phyloP scores from a whole-genome alignment of 2,113 vertebrate species.

The Meriones unguiculatus region DNA sequence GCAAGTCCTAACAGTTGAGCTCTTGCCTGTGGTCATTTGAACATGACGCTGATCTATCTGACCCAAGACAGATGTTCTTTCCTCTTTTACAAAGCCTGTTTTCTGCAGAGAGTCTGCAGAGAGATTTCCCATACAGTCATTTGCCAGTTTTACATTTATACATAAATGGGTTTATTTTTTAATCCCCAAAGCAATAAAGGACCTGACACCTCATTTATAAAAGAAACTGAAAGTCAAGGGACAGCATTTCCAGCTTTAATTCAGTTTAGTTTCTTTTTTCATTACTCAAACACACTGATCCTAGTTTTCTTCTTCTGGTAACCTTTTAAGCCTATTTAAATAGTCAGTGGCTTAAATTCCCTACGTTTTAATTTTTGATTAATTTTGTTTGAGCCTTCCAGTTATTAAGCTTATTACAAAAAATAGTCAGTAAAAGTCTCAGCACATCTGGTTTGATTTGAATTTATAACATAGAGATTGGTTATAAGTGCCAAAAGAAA shows the following conservation, averaged over 20 bases:
- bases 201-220: slow-evolving; percentile 39
- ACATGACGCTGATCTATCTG: background rate
- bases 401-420: slow-evolving; percentile 62
- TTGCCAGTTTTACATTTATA: slow-evolving; percentile 29
- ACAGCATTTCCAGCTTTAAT: slow-evolving; percentile 2
- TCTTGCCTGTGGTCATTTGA: fast-evolving
- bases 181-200: slow-evolving; percentile 22
- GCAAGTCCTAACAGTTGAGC: background rate
- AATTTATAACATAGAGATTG: background rate
- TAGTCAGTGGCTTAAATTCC: slow-evolving; percentile 64
- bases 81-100: background rate
- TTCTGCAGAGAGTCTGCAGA: background rate
- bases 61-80: background rate
- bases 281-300: slow-evolving; percentile 48
- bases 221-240: slow-evolving; percentile 58
- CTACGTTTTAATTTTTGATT: slow-evolving; percentile 57
- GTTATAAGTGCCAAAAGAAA: background rate
- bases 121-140: background rate
- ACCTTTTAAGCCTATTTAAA: slow-evolving; percentile 72
- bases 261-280: slow-evolving; percentile 60
- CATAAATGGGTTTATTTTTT: slow-evolving; percentile 39
- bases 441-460: slow-evolving; percentile 49
- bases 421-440: slow-evolving; percentile 67
- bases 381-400: slow-evolving; percentile 61
- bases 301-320: slow-evolving; percentile 28